Conservation (phyloP, 2,888 invertebrate species). For the Tuberolachnus salignus region DNA sequence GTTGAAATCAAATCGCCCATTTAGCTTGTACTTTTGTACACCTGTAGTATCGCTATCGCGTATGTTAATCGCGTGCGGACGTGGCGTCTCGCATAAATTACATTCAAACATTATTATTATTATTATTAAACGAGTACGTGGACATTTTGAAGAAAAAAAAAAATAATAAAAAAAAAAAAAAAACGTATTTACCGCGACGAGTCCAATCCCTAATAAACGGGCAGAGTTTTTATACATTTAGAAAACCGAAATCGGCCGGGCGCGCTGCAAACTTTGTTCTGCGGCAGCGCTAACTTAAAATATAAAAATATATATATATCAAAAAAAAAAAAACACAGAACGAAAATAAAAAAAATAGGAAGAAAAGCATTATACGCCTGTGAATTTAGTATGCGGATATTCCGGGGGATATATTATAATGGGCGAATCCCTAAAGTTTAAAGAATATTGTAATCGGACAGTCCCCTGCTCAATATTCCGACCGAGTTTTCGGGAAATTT, state of each 20-base stretch:
- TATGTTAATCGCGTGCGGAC: conserved; percentile 53
- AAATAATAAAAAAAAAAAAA: not conserved
- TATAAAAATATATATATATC: too few relatives aligned
- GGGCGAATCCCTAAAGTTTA: conserved; percentile 50
- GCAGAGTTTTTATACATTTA: conserved; percentile 40
- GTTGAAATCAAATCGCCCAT: conserved; percentile 44
- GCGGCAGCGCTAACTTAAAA: conserved; percentile 6
- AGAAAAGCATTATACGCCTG: not conserved
- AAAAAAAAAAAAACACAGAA: too few relatives aligned
- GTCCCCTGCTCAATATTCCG: conserved; percentile 51
- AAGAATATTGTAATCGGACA: conserved; percentile 54
- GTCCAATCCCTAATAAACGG: conserved; percentile 35
- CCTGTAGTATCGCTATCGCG: conserved; percentile 38
- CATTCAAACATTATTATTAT: not conserved
- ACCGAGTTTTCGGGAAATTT: conserved; percentile 35
- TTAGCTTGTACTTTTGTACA: conserved; percentile 34
- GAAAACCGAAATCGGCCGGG: conserved; percentile 22
- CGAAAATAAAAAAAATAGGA: conserved; percentile 36
- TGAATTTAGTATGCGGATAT: conserved; percentile 54
- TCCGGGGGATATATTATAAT: conserved; percentile 43
- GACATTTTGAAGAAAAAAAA: not conserved
- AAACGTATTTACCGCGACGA: not conserved
- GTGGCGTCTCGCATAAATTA: conserved; percentile 32
- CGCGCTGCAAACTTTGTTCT: conserved; percentile 19
- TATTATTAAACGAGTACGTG: conserved; percentile 10